Base-by-base conservation (phyloP, 1,140 invertebrate species). In the Brachionus paranguensis region DNA sequence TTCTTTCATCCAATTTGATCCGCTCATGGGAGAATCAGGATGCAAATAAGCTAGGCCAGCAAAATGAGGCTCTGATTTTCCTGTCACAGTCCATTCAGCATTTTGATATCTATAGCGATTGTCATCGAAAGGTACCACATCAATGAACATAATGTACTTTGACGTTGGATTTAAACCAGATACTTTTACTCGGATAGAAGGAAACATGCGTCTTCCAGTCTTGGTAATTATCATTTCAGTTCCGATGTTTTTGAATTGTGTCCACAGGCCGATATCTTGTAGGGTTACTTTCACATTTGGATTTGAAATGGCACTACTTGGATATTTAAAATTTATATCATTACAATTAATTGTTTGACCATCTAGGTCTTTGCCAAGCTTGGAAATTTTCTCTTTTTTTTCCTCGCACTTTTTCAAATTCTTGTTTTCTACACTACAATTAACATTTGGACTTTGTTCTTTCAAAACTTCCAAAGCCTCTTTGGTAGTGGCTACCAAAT, bases 151-250 rank as follows among this genome's bases (percentile, higher is more conserved):
- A 1, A 84, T 74, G 37, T 84, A 84, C 37, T 84, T 84, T 24
- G 47, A 72, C 10, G 27, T 55, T 17, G 27, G 27, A 43, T 74
- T 47, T 27, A 84, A 10, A 24, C 65, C 83, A 14, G 27, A 53
- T 0, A 84, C 29, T 47, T 72, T 72, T 7, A 60, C 29, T 37
- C 37, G 2, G 14, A 84, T 47, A 10, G 65, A 27, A 1, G 83
- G 83, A 84, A 84, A 84, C 65, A 84, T 64, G 45, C 83, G 43
- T 12, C 83, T 41, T 29, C 79, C 79, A 47, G 17, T 45, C 65
- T 98, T 98, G 85, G 96, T 99, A 91, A 99, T 99, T 90, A 99
- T 97, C 96, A 99, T 99, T 86, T 98, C 96, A 84, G 96, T 98
- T 86, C 95, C 95, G 83, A 98, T 92, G 88, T 96, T 95, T 91